These are phyloP conservation scores for Redunca redunca DNA, from an alignment of 2,113 vertebrate species.

Conservation along the genomic window DNA sequence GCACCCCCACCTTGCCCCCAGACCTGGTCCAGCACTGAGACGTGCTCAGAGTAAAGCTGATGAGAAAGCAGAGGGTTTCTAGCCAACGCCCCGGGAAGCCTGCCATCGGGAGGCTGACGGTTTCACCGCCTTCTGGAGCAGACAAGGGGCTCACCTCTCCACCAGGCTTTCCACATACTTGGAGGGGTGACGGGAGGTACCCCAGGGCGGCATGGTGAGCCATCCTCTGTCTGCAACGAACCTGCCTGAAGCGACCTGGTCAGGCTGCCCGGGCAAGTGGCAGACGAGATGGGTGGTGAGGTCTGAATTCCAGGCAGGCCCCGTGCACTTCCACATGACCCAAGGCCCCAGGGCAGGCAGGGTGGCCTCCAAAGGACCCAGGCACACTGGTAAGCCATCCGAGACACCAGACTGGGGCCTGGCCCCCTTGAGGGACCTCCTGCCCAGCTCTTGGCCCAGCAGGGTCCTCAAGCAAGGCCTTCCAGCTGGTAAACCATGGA, in stretches of 20 bases:
- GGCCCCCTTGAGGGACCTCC: neutral
- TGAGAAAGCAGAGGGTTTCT: slow-evolving; percentile 6
- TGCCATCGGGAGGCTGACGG: neutral
- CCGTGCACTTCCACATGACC: rapidly evolving
- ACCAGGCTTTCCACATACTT: neutral
- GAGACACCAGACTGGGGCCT: neutral
- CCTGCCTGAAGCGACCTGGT: neutral
- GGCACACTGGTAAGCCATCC: neutral
- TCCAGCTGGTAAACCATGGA: neutral
- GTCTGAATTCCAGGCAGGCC: neutral
- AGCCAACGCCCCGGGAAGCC: slow-evolving; percentile 46
- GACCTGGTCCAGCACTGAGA: neutral
- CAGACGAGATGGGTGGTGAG: neutral
- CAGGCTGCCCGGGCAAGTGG: neutral
- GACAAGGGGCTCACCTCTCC: neutral
- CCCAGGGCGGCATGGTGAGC: neutral
- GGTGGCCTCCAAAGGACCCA: neutral
- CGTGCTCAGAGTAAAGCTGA: neutral
- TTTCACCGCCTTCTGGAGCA: slow-evolving; percentile 7
- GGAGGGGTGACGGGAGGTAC: neutral
- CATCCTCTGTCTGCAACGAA: neutral
- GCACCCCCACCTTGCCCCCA: neutral
- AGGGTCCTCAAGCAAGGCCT: neutral
- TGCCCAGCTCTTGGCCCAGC: neutral
- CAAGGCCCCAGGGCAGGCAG: neutral